These are phyloP conservation scores for Xerus rutilus DNA, from an alignment of 2,797 vertebrate genomes.

Conservation along the genomic window DNA sequence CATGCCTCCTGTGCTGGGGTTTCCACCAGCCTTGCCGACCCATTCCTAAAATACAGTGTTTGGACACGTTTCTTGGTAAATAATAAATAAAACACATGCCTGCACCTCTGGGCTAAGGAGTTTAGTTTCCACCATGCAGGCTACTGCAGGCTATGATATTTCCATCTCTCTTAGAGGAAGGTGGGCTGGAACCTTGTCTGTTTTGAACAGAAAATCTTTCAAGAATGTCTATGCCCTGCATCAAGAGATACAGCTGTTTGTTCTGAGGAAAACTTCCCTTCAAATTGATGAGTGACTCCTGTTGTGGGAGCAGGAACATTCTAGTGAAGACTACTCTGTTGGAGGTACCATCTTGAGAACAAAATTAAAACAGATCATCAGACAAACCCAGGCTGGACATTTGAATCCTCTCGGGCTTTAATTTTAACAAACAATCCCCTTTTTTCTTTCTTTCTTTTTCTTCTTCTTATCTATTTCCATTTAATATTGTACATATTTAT, in stretches of 20 bases:
- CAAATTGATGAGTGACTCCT: neutral
- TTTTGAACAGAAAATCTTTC: slow-evolving; percentile 62
- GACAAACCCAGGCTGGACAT: slow-evolving; percentile 19
- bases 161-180: slow-evolving; percentile 68
- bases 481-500: neutral
- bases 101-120: neutral
- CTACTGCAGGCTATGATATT: slow-evolving; percentile 21
- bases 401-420: slow-evolving; percentile 32
- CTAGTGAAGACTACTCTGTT: neutral
- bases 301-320: neutral
- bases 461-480: neutral
- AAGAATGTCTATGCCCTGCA: slow-evolving; percentile 8
- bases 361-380: slow-evolving; percentile 63
- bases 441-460: neutral
- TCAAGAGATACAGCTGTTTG: neutral
- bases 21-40: slow-evolving; percentile 37
- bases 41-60: slow-evolving; percentile 56
- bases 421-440: neutral
- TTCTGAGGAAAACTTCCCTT: slow-evolving; percentile 43
- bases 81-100: slow-evolving; percentile 70
- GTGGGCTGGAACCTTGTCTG: neutral
- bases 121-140: neutral
- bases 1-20: neutral
- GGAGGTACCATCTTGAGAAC: slow-evolving; percentile 39
- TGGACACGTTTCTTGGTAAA: slow-evolving; percentile 67